Conservation (phyloP, 2,113 vertebrate species). For the Triplophysa tibetana region DNA sequence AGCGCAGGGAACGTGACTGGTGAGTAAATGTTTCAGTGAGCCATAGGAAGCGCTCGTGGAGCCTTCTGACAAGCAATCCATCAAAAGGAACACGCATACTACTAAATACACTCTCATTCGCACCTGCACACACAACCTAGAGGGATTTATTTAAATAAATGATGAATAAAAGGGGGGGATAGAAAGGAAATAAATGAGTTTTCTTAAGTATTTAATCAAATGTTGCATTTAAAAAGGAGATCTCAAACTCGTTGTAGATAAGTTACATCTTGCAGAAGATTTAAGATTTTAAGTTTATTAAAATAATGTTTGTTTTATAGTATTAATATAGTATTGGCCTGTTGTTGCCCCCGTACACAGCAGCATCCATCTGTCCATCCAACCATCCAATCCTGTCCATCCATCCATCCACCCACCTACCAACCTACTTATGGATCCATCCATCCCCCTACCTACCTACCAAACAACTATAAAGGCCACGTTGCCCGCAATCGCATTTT, state of each 20-base stretch:
- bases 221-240: conserved; percentile 68
- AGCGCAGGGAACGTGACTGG: conserved; percentile 69
- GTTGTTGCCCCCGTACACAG: too few species aligned
- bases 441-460: too few species aligned
- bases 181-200: conserved; percentile 52
- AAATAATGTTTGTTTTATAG: too few species aligned
- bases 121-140: neutral
- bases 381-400: too few species aligned
- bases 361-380: too few species aligned
- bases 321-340: too few species aligned
- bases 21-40: conserved; percentile 72
- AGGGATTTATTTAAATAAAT: conserved; percentile 38
- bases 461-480: too few species aligned
- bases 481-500: too few species aligned
- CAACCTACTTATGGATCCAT: too few species aligned
- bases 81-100: conserved; percentile 71
- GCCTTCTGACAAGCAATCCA: conserved; percentile 74
- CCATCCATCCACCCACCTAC: too few species aligned
- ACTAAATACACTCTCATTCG: neutral
- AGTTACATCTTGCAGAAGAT: neutral
- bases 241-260: conserved; percentile 46
- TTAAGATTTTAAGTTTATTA: too few species aligned
- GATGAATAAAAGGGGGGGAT: conserved; percentile 27
- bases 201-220: conserved; percentile 67
- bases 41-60: conserved; percentile 59